phyloP scores from a whole-genome alignment of 1,140 invertebrate genomes.

The Pachypsylla venusta region DNA sequence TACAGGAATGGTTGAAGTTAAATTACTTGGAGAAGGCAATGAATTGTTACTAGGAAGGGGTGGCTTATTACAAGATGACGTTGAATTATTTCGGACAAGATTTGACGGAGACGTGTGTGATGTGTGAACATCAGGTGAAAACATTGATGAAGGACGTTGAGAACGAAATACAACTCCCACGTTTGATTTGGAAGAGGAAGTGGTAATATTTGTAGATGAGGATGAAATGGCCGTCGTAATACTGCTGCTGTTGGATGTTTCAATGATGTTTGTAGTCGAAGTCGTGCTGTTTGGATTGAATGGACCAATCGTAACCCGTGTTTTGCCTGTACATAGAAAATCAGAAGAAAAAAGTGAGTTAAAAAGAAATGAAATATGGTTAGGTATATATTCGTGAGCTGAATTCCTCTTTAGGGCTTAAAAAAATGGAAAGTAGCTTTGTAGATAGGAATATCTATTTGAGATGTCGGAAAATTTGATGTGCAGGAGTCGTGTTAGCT shows the following conservation, averaged over 20 bases:
- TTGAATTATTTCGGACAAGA: background rate
- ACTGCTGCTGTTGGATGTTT: background rate
- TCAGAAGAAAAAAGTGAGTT: no score
- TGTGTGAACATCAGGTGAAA: background rate
- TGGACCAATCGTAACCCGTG: slow-evolving; percentile 15
- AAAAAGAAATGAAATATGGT: background rate
- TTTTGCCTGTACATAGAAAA: slow-evolving; percentile 11
- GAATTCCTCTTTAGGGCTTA: no score
- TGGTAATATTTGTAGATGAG: background rate
- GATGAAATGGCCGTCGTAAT: background rate
- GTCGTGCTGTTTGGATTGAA: background rate
- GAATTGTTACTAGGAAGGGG: background rate
- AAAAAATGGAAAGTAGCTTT: no score
- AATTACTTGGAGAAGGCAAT: background rate
- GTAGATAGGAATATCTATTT: no score
- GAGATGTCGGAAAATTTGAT: no score
- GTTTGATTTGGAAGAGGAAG: background rate
- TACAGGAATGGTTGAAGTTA: background rate
- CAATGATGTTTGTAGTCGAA: background rate
- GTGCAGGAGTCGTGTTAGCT: no score
- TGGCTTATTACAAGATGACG: background rate
- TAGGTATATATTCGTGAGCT: no score
- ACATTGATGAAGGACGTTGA: slow-evolving; percentile 14
- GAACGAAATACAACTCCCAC: slow-evolving; percentile 9
- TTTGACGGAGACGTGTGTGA: background rate